Evolutionary conservation across 2,797 vertebrate genomes (phyloP), one percentile per base, ranked within the genome.

Genomic region (Thalassophryne amazonica): DNA sequence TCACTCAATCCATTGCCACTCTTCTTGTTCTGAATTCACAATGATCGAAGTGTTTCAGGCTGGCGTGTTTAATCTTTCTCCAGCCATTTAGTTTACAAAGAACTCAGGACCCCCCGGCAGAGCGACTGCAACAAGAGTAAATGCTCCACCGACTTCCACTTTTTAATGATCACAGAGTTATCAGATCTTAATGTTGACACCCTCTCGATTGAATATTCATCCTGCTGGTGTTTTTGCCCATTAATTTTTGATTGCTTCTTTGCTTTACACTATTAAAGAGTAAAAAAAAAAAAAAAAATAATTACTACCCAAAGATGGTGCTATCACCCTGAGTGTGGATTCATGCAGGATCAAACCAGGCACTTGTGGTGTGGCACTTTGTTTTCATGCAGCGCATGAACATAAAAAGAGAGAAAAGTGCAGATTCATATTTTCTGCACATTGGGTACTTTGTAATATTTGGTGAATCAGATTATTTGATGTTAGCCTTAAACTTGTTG

Each of bases 131-230:
- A 83, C 81, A 86, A 85, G 85, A 83, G 80, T 88, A 86, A 87
- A 83, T 78, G 86, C 83, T 86, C 69, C 83, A 84, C 76, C 75
- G 79, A 86, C 86, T 87, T 86, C 87, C 84, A 87, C 78, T 84
- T 90, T 87, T 90, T 89, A 90, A 90, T 90, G 86, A 88, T 90
- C 88, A 88, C 84, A 88, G 87, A 84, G 80, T 90, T 88, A 90
- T 90, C 88, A 89, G 82, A 90, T 89, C 88, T 88, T 87, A 88
- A 90, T 88, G 86, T 88, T 86, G 86, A 88, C 86, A 87, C 83
- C 85, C 85, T 85, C 87, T 83, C 73, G 67, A 88, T 88, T 89
- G 86, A 85, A 87, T 87, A 87, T 88, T 88, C 87, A 88, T 89
- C 83, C 85, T 85, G 85, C 85, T 86, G 84, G 78, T 90, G 84